These are phyloP conservation scores for Argopecten irradians DNA, from an alignment of 1,140 invertebrate genomes.

Conservation along the genomic window DNA sequence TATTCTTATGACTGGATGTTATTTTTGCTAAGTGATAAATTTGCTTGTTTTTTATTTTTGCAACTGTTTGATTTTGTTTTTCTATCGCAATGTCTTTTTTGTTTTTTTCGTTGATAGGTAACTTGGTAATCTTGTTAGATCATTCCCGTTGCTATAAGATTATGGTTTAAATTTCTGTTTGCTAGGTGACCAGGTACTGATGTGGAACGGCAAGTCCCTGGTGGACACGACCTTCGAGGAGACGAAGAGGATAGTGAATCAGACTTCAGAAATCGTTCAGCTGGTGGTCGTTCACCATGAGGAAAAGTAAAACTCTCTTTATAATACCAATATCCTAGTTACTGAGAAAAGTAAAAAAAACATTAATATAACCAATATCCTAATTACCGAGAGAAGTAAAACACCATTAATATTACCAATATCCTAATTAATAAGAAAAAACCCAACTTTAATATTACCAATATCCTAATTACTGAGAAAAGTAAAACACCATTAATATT, in stretches of 20 bases:
- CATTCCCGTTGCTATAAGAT: neutral
- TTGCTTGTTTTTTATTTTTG: neutral
- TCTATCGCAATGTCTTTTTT: neutral
- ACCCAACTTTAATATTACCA: too few species aligned
- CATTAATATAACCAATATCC: too few species aligned
- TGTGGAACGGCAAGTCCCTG: constrained; percentile 90
- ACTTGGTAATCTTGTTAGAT: neutral
- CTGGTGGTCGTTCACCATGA: constrained; percentile 56
- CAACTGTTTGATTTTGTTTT: neutral
- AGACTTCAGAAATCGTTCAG: constrained; percentile 85
- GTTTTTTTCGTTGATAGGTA: neutral
- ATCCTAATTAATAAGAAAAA: too few species aligned
- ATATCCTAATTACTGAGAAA: too few species aligned
- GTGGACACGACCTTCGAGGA: constrained; percentile 94
- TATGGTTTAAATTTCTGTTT: constrained; percentile 44
- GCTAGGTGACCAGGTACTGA: constrained; percentile 80
- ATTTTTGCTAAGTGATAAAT: neutral
- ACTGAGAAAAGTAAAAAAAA: too few species aligned
- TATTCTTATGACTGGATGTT: too few species aligned
- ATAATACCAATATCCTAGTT: too few species aligned
- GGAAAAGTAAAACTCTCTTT: constrained; percentile 32
- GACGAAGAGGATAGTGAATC: constrained; percentile 88
- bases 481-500: too few species aligned
- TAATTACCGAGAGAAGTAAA: too few species aligned
- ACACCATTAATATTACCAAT: too few species aligned